Evolutionary conservation across 1,140 invertebrate genomes (phyloP).

Genomic region (Pachyrhynchus sulphureomaculatus): DNA sequence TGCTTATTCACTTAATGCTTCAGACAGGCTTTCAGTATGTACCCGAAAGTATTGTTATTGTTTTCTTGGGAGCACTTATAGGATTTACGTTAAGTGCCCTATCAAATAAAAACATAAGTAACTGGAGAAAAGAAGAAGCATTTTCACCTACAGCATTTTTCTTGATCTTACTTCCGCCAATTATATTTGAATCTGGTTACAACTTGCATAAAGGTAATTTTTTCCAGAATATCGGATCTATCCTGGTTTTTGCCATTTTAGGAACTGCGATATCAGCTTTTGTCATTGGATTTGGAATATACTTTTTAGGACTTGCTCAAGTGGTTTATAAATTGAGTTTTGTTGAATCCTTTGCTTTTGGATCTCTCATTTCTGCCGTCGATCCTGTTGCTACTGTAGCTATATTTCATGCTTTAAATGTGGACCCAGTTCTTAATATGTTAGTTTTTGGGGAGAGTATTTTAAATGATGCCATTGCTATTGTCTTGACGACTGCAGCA

Average conservation of each 20-base stretch:
- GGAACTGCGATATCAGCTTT: constrained; percentile 95
- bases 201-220: constrained; percentile 99
- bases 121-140: constrained; percentile 95
- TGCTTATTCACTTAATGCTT: constrained; percentile 92
- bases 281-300: constrained; percentile 91
- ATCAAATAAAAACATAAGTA: constrained; percentile 84
- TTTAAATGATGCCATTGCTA: constrained; percentile 96
- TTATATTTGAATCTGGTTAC: constrained; percentile 98
- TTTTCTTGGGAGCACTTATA: constrained; percentile 90
- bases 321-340: constrained; percentile 90
- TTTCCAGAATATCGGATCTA: constrained; percentile 96
- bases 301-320: constrained; percentile 85
- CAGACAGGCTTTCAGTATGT: constrained; percentile 95
- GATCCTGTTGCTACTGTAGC: constrained; percentile 98
- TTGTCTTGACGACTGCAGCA: constrained; percentile 91
- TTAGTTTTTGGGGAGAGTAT: constrained; percentile 98
- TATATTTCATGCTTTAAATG: constrained; percentile 96
- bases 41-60: constrained; percentile 96
- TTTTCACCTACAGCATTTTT: constrained; percentile 98
- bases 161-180: constrained; percentile 93
- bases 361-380: constrained; percentile 96
- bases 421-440: constrained; percentile 96
- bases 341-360: constrained; percentile 97
- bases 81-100: constrained; percentile 89
- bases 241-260: constrained; percentile 93